Evolutionary conservation across 2,113 vertebrate genomes (phyloP).

Genomic region (Podocnemis expansa): DNA sequence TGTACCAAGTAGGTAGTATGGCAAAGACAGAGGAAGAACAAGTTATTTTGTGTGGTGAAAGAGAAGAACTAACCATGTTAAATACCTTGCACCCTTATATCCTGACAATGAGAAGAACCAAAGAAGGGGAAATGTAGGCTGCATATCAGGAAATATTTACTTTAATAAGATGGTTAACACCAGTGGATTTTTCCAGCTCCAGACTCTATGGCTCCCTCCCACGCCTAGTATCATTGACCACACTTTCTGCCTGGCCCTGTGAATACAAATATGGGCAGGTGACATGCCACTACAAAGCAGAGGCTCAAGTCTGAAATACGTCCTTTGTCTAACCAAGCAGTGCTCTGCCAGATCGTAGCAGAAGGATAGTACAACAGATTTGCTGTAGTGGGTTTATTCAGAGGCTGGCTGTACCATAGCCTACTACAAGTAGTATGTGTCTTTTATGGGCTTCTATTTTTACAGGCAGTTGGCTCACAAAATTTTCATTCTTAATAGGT

Average conservation of each 20-base stretch:
- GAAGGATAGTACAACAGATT: accelerated
- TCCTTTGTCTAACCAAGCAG: not conserved
- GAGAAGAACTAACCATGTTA: too few relatives aligned
- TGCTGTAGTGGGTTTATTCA: not conserved
- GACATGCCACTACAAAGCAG: not conserved
- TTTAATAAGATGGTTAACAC: not conserved
- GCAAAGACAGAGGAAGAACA: too few relatives aligned
- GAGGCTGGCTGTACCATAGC: accelerated
- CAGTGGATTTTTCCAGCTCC: not conserved
- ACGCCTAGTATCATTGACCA: too few relatives aligned
- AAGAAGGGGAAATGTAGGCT: not conserved
- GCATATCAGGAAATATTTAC: not conserved
- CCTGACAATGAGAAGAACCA: too few relatives aligned
- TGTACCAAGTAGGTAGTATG: too few relatives aligned
- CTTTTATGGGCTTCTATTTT: not conserved
- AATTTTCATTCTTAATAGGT: not conserved
- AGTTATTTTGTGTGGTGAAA: too few relatives aligned
- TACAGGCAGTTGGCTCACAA: not conserved
- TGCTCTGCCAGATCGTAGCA: not conserved
- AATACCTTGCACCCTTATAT: too few relatives aligned
- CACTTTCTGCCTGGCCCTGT: not conserved
- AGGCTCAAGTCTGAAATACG: not conserved
- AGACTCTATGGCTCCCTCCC: not conserved
- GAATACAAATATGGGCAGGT: not conserved
- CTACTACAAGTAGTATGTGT: accelerated